Evolutionary conservation across 1,140 invertebrate genomes (phyloP).

Genomic region (Gonioctena quinquepunctata): DNA sequence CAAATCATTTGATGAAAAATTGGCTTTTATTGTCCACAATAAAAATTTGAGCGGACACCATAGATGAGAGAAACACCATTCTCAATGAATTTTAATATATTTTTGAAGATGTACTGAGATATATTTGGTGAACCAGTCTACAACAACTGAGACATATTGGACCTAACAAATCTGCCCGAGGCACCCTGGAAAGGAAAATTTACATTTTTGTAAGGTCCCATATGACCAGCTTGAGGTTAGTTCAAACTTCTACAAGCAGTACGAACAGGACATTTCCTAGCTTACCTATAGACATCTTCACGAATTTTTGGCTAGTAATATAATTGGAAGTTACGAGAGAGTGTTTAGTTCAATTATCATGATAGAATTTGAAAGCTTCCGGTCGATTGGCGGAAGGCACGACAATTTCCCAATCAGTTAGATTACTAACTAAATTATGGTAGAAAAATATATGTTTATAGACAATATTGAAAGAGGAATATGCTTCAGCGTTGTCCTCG

Average conservation of each 20-base stretch:
- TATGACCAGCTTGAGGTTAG: slow-evolving; percentile 14
- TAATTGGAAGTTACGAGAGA: slow-evolving; percentile 6
- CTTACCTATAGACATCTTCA: background rate
- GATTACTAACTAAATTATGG: background rate
- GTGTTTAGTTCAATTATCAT: slow-evolving; percentile 18
- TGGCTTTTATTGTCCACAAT: slow-evolving; percentile 18
- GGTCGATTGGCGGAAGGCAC: slow-evolving; percentile 19
- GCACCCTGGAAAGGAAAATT: slow-evolving; percentile 31
- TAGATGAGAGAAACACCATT: slow-evolving; percentile 28
- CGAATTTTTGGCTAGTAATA: slow-evolving; percentile 19
- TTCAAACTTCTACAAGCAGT: background rate
- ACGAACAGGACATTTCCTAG: background rate
- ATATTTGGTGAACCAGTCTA: slow-evolving; percentile 30
- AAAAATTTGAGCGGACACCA: slow-evolving; percentile 26
- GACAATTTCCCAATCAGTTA: slow-evolving; percentile 23
- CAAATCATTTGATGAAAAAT: slow-evolving; percentile 18
- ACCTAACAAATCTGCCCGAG: slow-evolving; percentile 13
- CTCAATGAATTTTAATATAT: slow-evolving; percentile 28
- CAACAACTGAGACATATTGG: slow-evolving; percentile 17
- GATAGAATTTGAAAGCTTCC: slow-evolving; percentile 13
- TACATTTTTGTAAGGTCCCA: slow-evolving; percentile 31
- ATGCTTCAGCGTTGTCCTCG: slow-evolving; percentile 1
- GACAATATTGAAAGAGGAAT: slow-evolving; percentile 9
- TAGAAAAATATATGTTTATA: slow-evolving; percentile 15
- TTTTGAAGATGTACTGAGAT: slow-evolving; percentile 20